Evolutionary conservation across 2,888 invertebrate genomes (phyloP).

Genomic region (Leucoma salicis): DNA sequence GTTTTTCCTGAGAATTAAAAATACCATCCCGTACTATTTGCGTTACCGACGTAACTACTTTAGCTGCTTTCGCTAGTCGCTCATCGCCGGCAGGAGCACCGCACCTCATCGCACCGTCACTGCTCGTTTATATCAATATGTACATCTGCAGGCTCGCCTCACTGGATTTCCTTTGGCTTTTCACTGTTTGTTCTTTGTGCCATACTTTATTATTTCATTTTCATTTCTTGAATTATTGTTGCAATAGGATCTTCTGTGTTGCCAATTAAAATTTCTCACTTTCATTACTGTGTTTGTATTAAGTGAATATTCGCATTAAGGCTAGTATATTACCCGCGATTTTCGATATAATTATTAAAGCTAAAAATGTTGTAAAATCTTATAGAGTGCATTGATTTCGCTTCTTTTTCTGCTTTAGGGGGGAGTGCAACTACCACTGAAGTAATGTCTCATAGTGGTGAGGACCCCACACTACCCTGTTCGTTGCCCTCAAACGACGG

Average conservation of each 20-base stretch:
- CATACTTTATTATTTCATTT: constrained; percentile 38
- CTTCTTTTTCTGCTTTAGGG: too few relatives aligned
- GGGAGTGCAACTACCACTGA: too few relatives aligned
- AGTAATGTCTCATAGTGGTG: too few relatives aligned
- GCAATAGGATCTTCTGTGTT: constrained; percentile 12
- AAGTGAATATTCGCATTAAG: not conserved
- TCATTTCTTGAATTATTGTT: constrained; percentile 18
- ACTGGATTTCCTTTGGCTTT: constrained; percentile 43
- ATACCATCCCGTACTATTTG: too few relatives aligned
- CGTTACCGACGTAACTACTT: too few relatives aligned
- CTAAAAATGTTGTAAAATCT: too few relatives aligned
- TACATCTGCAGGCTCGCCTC: constrained; percentile 39
- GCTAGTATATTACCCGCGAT: too few relatives aligned
- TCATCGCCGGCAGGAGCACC: constrained; percentile 18
- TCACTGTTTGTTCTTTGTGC: constrained; percentile 43
- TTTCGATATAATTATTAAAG: too few relatives aligned
- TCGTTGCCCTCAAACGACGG: too few relatives aligned
- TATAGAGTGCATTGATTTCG: too few relatives aligned
- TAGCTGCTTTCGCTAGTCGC: not conserved
- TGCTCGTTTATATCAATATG: constrained; percentile 39
- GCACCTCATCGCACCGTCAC: constrained; percentile 15
- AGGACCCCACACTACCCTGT: too few relatives aligned
- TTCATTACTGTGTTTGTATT: not conserved
- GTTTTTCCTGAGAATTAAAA: too few relatives aligned
- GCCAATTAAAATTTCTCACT: constrained; percentile 1